phyloP scores from a whole-genome alignment of 1,140 invertebrate species.

The Atta texana region DNA sequence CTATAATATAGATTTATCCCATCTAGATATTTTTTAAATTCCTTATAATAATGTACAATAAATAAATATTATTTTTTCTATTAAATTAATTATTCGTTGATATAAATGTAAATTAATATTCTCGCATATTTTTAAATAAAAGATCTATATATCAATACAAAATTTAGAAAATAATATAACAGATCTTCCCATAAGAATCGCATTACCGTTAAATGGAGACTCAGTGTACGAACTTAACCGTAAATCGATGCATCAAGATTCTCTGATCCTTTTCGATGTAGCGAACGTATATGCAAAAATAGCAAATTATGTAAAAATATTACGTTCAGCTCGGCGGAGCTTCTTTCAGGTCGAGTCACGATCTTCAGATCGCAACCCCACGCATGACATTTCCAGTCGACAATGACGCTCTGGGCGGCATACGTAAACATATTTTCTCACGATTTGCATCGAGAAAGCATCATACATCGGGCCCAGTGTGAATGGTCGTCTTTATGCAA shows the following conservation, averaged over 20 bases:
- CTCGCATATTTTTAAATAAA: neutral
- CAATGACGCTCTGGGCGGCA: conserved; percentile 48
- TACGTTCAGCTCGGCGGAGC: conserved; percentile 24
- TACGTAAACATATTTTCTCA: conserved; percentile 48
- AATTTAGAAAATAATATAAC: neutral
- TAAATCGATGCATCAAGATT: conserved; percentile 32
- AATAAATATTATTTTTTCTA: conserved; percentile 3
- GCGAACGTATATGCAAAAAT: conserved; percentile 44
- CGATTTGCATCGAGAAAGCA: conserved; percentile 43
- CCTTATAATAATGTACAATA: neutral
- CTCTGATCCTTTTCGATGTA: neutral
- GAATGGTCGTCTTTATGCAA: conserved; percentile 15
- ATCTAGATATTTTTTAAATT: neutral
- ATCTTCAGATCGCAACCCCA: conserved; percentile 37
- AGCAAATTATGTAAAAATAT: conserved; percentile 55
- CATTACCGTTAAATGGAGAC: conserved; percentile 44
- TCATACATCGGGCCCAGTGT: neutral
- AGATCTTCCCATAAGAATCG: conserved; percentile 38
- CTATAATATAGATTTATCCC: neutral
- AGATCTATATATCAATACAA: neutral
- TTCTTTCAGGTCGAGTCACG: conserved; percentile 34
- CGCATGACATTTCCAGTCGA: conserved; percentile 57
- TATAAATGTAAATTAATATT: neutral
- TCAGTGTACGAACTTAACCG: conserved; percentile 34
- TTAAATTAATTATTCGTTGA: neutral